Evolutionary conservation across 2,797 vertebrate species (phyloP).

Genomic region (Glossophaga mutica): DNA sequence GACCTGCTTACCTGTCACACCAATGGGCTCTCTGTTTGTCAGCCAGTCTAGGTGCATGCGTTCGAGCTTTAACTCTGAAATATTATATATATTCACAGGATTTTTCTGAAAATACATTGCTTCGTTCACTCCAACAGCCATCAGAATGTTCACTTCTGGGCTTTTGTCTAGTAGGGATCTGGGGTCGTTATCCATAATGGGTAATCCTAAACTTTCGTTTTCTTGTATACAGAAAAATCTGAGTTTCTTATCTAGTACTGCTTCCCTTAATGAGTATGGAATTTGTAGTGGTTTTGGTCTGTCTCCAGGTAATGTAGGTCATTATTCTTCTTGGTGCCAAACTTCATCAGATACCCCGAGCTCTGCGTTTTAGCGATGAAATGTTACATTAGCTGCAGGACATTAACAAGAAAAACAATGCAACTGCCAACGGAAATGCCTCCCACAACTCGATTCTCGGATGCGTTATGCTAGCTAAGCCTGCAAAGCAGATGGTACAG

Average conservation of each 20-base stretch:
- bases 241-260: not conserved
- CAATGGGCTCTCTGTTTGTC: not conserved
- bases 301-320: not conserved
- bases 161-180: not conserved
- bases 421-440: not conserved
- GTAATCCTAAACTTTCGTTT: not conserved
- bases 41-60: not conserved
- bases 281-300: not conserved
- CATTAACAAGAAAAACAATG: slow-evolving; percentile 44
- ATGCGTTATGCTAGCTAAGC: not conserved
- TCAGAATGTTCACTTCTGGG: not conserved
- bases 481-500: slow-evolving; percentile 19
- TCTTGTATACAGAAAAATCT: not conserved
- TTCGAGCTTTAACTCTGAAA: not conserved
- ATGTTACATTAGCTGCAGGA: slow-evolving; percentile 10
- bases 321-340: slow-evolving; percentile 26
- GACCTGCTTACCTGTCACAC: not conserved
- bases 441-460: slow-evolving; percentile 27
- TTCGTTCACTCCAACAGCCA: not conserved
- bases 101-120: not conserved
- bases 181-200: not conserved
- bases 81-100: not conserved
- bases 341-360: slow-evolving; percentile 45
- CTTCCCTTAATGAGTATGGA: not conserved
- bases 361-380: slow-evolving; percentile 43